Percentiles rank a stretch among this genome's conserved stretches.
Evolutionary conservation across 2,113 vertebrate genomes (phyloP).

Genomic region (Mola mola): DNA sequence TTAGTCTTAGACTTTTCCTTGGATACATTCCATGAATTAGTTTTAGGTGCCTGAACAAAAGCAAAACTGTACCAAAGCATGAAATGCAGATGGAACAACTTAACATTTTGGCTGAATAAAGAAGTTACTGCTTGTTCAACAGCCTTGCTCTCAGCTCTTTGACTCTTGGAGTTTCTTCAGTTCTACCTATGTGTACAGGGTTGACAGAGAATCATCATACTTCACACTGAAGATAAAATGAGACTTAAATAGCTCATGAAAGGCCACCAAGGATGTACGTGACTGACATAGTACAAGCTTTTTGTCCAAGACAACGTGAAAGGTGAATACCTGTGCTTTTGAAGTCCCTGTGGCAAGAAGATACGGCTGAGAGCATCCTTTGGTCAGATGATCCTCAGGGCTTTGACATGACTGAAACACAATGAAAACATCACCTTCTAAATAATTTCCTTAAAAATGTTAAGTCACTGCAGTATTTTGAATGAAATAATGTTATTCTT

Average conservation of each 20-base stretch:
- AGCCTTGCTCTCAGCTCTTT: slow-evolving; percentile 10
- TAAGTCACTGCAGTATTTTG: background rate
- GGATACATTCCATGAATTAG: slow-evolving; percentile 23
- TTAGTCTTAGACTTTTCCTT: slow-evolving; percentile 8
- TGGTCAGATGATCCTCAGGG: background rate
- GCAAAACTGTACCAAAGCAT: too few relatives aligned
- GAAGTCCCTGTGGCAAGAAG: slow-evolving; percentile 6
- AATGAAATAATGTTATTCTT: background rate
- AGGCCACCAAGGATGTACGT: background rate
- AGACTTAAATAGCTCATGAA: background rate
- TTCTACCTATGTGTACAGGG: too few relatives aligned
- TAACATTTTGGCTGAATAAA: slow-evolving; percentile 17
- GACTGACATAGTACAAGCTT: slow-evolving; percentile 2
- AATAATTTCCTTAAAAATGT: background rate
- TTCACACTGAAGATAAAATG: slow-evolving; percentile 7
- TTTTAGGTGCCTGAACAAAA: too few relatives aligned
- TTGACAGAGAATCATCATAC: background rate
- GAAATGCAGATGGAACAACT: slow-evolving; percentile 18
- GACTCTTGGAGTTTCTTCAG: slow-evolving; percentile 7
- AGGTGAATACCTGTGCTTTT: background rate
- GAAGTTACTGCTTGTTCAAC: background rate
- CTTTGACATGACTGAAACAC: background rate
- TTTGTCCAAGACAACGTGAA: background rate
- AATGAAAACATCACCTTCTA: slow-evolving; percentile 1
- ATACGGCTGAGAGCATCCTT: background rate